phyloP scores from a whole-genome alignment of 2,888 invertebrate genomes.

The Macrosiphum euphorbiae region DNA sequence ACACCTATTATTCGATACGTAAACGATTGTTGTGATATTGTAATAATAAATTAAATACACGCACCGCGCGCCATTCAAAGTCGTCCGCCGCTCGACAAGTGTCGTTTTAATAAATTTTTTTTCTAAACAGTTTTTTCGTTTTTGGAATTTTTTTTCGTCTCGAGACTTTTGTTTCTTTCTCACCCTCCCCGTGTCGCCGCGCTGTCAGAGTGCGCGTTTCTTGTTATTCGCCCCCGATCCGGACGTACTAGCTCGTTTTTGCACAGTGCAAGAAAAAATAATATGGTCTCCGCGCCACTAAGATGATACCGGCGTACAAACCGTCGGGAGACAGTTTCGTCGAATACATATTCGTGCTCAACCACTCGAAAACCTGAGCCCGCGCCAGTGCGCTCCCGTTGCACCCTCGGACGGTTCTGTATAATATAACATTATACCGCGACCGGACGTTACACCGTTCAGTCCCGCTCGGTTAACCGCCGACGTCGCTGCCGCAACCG shows the following conservation, averaged over 20 bases:
- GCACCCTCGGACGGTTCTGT: slow-evolving; percentile 13
- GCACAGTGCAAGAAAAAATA: background rate
- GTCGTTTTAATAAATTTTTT: background rate
- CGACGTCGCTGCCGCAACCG: background rate
- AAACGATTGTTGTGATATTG: slow-evolving; percentile 3
- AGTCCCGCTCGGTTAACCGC: background rate
- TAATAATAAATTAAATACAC: background rate
- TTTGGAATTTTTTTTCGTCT: background rate
- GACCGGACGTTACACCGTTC: background rate
- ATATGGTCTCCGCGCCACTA: slow-evolving; percentile 47
- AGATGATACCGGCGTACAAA: slow-evolving; percentile 61
- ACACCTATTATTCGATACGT: background rate
- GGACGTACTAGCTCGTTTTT: background rate
- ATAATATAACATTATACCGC: background rate
- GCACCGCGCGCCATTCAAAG: background rate
- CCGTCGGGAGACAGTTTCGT: slow-evolving; percentile 61
- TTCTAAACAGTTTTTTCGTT: background rate
- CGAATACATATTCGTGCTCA: slow-evolving; percentile 65
- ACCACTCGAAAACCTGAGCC: slow-evolving; percentile 66
- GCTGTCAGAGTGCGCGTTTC: background rate
- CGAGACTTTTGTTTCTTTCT: too few relatives aligned
- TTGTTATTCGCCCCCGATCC: background rate
- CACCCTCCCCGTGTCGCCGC: background rate
- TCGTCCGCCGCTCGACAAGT: background rate
- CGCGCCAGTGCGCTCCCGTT: background rate